phyloP scores from a whole-genome alignment of 2,888 invertebrate species.

The Osedax frankpressi region DNA sequence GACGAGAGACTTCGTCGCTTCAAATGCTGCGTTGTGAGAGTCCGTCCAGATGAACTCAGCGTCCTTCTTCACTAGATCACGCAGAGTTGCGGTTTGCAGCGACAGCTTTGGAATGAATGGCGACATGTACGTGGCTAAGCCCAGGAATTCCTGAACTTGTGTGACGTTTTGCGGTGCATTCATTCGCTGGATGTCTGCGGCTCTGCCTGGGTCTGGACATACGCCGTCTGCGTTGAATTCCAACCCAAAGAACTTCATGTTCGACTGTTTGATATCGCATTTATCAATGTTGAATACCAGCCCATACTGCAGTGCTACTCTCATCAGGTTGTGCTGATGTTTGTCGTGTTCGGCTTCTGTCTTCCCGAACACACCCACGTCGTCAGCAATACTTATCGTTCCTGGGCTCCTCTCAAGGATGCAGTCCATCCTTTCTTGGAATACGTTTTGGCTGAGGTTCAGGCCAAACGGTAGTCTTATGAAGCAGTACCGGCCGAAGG shows the following conservation, averaged over 20 bases:
- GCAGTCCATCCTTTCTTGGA: too few species aligned
- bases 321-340: too few species aligned
- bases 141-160: neutral
- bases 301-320: too few species aligned
- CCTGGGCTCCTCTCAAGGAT: neutral
- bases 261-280: neutral
- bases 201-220: too few species aligned
- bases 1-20: neutral
- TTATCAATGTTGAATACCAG: neutral
- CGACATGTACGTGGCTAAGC: neutral
- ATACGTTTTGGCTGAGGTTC: neutral
- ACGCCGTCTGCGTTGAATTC: neutral
- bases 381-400: neutral
- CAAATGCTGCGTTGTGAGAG: conserved; percentile 1
- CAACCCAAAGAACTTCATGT: conserved; percentile 2
- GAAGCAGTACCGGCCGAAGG: neutral
- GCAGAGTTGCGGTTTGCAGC: neutral
- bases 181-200: too few species aligned
- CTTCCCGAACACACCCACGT: neutral
- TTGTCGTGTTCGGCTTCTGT: neutral
- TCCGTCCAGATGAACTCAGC: neutral
- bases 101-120: too few species aligned
- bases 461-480: neutral
- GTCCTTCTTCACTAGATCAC: neutral
- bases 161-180: neutral